Base-by-base conservation (phyloP, 2,888 invertebrate genomes). In the Phaedon cochleariae region DNA sequence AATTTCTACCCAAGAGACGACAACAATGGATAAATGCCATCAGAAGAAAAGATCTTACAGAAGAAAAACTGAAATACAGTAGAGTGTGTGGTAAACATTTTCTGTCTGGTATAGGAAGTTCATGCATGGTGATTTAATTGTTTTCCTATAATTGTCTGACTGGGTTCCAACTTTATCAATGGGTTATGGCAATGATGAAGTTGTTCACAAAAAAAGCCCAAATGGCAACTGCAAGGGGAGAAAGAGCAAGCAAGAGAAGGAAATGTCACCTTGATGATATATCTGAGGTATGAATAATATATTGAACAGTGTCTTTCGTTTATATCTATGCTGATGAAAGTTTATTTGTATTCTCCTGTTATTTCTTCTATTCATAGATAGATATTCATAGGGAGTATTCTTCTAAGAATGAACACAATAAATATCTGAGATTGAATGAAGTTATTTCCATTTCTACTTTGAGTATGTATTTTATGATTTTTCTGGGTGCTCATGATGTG, bases 51-150 rank as follows among this genome's bases (percentile, higher is more conserved):
- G 62, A 62, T 41, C 46, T 62, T 3, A 58, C 57, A 52, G 62
- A 57, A 45, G 17, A 10, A 3, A 62, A 57, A 58, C 31, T 62
- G n/a, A 48, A 41, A 41, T 48, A 62, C 26, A 57, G 41, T 10
- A 57, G 57, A 57, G 22, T 62, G 21, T 62, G 58, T 37, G 46
- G 51, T 10, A 57, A 51, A 29, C 57, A 62, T 62, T 57, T 62
- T 41, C 2, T 62, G 41, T 12, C 51, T 41, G 62, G 46, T 51
- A 15, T 51, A 15, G 21, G 22, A 21, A 22, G 6, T 34, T 34
- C 31, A 34, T 2, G 10, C 1, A 34, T 7, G 10, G 9, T 5
- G 10, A 34, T 9, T 34, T 10, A 34, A 34, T 34, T 9, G 6
- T 9, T 34, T 1, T 9, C 31, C 3, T 26, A 26, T 9, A 34